A percentile compares a stretch with the other conserved stretches of the same genome.
Conservation (phyloP, 2,113 vertebrate genomes). For the Pleuronectes platessa region DNA sequence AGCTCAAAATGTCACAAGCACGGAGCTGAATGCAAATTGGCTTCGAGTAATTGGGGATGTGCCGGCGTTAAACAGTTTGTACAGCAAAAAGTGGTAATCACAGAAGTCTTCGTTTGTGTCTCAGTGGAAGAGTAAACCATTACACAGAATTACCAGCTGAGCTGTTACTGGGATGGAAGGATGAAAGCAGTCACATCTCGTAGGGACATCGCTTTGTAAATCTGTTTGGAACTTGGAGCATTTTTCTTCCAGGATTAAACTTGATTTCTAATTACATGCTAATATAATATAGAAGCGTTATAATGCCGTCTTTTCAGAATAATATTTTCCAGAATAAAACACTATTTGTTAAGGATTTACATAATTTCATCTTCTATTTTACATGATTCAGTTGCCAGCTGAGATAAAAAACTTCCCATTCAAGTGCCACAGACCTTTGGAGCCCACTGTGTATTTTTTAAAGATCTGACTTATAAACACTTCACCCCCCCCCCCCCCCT, state of each 20-base stretch:
- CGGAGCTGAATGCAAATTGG: constrained; percentile 53
- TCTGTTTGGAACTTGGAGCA: not conserved
- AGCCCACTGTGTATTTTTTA: too few species aligned
- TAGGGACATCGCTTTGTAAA: constrained; percentile 10
- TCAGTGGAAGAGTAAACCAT: constrained; percentile 39
- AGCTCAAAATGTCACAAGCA: constrained; percentile 39
- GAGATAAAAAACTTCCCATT: too few species aligned
- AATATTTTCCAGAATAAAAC: not conserved
- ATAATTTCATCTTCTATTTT: too few species aligned
- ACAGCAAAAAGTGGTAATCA: constrained; percentile 48
- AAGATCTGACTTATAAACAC: not conserved
- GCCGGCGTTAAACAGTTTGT: constrained; percentile 50
- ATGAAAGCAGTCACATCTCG: constrained; percentile 36
- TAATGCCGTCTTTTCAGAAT: not conserved
- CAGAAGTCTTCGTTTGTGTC: constrained; percentile 35
- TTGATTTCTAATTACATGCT: not conserved
- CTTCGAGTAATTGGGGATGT: constrained; percentile 33
- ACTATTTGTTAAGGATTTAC: not conserved
- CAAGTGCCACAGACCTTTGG: too few species aligned
- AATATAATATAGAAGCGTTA: not conserved
- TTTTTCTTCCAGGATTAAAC: constrained; percentile 2
- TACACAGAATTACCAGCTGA: constrained; percentile 40
- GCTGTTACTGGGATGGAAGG: constrained; percentile 25
- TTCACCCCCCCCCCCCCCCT: too few species aligned
- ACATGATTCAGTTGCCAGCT: too few species aligned